Percentiles rank a stretch among this genome's conserved stretches.
Evolutionary conservation across 1,140 invertebrate species (phyloP).

Genomic region (Cephus cinctus): DNA sequence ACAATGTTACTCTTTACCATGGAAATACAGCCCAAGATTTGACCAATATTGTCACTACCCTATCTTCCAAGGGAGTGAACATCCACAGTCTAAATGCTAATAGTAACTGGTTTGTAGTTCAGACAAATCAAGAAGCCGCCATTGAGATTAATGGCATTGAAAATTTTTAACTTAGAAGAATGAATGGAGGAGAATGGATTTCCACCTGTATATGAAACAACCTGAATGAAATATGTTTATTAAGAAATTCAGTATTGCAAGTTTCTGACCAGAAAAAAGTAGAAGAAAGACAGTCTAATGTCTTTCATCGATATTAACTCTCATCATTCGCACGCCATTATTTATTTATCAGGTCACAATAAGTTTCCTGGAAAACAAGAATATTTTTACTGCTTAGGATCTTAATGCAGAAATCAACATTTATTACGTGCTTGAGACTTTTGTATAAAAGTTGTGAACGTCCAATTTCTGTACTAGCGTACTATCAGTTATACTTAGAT

Average conservation of each 20-base stretch:
- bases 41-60: constrained; percentile 34
- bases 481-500: background rate
- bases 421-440: background rate
- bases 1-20: constrained; percentile 42
- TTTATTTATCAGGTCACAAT: background rate
- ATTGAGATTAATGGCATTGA: constrained; percentile 34
- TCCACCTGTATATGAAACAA: background rate
- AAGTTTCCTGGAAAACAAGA: background rate
- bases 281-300: background rate
- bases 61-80: constrained; percentile 23
- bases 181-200: background rate
- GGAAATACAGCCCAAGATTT: constrained; percentile 32
- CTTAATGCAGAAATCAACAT: background rate
- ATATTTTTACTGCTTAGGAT: background rate
- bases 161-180: constrained; percentile 29
- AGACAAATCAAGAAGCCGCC: constrained; percentile 33
- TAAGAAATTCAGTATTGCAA: background rate
- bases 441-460: background rate
- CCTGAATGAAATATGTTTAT: background rate
- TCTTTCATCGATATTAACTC: background rate
- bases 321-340: background rate
- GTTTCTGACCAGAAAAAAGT: too few relatives aligned
- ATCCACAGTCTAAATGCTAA: constrained; percentile 36
- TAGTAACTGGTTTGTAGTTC: constrained; percentile 40
- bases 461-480: background rate